Evolutionary conservation across 1,140 invertebrate genomes (phyloP).

Genomic region (Zaprionus lachaisei): DNA sequence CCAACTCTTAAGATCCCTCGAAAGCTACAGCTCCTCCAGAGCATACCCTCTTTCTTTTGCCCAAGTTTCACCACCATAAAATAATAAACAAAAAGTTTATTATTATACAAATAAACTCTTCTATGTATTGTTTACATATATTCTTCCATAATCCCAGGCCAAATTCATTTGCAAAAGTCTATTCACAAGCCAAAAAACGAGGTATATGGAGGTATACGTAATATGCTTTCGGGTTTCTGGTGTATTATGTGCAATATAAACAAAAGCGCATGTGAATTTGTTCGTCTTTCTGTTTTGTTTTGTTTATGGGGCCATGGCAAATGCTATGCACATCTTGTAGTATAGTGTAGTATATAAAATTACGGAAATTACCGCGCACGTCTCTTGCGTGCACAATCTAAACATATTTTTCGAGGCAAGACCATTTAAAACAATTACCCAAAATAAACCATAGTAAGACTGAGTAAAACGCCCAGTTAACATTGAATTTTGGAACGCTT

Average conservation of each 20-base stretch:
- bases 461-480: slow-evolving; percentile 33
- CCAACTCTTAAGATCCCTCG: neutral
- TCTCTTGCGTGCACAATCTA: slow-evolving; percentile 16
- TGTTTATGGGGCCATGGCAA: slow-evolving; percentile 37
- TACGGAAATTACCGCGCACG: slow-evolving; percentile 50
- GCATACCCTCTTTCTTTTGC: neutral
- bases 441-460: neutral
- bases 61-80: neutral
- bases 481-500: slow-evolving; percentile 20
- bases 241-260: slow-evolving; percentile 33
- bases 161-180: slow-evolving; percentile 19
- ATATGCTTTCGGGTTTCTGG: slow-evolving; percentile 13
- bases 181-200: slow-evolving; percentile 18
- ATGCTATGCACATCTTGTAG: slow-evolving; percentile 25
- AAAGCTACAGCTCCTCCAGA: neutral
- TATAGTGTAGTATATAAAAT: slow-evolving; percentile 30
- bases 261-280: slow-evolving; percentile 51
- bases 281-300: slow-evolving; percentile 13
- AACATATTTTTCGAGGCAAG: slow-evolving; percentile 22
- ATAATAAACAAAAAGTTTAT: slow-evolving; percentile 8
- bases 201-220: slow-evolving; percentile 17
- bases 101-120: slow-evolving; percentile 1
- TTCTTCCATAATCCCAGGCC: slow-evolving; percentile 6
- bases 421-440: slow-evolving; percentile 34
- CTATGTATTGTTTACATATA: neutral